Base-by-base conservation (phyloP, 2,888 invertebrate species). In the Polyploca ridens region DNA sequence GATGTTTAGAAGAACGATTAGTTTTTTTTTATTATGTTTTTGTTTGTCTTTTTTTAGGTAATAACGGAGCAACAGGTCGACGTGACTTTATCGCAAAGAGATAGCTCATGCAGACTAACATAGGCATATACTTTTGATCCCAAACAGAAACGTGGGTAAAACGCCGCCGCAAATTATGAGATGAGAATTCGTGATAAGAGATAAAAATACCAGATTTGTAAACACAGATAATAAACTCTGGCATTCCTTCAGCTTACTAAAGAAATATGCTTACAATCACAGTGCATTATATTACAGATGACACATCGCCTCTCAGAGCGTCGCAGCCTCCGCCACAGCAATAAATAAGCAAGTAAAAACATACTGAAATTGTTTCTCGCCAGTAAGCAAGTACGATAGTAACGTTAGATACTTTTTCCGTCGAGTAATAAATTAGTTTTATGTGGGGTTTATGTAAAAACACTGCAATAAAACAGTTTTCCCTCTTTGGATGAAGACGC, bases 391-490 rank as follows among this genome's bases (percentile, higher is more conserved):
- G 41, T 44, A 41, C 11, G 61, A 44, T 61, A 41, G 44, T n/a
- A 41, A 63, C 63, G 66, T 68, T 68, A 67, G 64, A 66, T 66
- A 71, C 72, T 74, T 67, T 69, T 66, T 67, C 69, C 69, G 74
- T 67, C 67, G 70, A 67, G 76, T 74, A 63, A 89, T 90, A 89
- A 89, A 89, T 89, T 87, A 85, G 82, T 81, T 88, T 90, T 88
- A 90, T 88, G 86, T 70, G 82, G 76, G 82, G 76, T 86, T 88
- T 88, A 89, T 89, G 89, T 88, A 87, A 89, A 88, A 88, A 86
- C 83, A 87, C 64, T 72, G 85, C 82, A 85, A 89, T 89, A 89
- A 89, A 87, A 87, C 75, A 80, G 81, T 83, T 82, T 84, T 74
- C 77, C 76, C 73, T 69, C 69, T 70, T 38, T 70, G 76, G 76